Conservation (phyloP, 1,140 invertebrate species). For the Drosophila simulans region DNA sequence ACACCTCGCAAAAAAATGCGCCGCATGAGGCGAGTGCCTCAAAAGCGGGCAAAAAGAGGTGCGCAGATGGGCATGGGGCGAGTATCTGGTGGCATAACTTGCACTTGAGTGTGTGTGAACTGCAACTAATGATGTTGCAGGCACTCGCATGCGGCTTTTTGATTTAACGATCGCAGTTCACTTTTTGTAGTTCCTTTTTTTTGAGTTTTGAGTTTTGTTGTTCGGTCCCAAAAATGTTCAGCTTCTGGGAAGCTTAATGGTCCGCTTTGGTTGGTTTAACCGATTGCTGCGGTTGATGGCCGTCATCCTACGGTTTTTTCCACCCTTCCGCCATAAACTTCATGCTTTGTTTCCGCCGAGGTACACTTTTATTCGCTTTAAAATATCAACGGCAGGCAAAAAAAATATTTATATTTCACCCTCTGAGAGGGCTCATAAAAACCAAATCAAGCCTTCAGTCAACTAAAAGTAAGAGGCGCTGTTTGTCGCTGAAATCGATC, state of each 20-base stretch:
- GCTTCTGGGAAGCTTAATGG: slow-evolving; percentile 58
- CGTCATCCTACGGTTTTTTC: slow-evolving; percentile 40
- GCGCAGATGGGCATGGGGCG: background rate
- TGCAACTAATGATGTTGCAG: slow-evolving; percentile 83
- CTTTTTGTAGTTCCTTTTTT: slow-evolving; percentile 27
- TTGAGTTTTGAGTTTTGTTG: slow-evolving; percentile 34
- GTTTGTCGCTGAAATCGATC: slow-evolving; percentile 49
- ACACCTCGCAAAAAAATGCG: slow-evolving; percentile 74
- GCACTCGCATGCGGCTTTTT: slow-evolving; percentile 79
- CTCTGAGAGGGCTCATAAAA: slow-evolving; percentile 29
- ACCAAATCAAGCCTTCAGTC: slow-evolving; percentile 37
- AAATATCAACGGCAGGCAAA: slow-evolving; percentile 29
- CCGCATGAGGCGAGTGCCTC: slow-evolving; percentile 15
- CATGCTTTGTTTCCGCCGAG: slow-evolving; percentile 37
- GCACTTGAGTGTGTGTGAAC: slow-evolving; percentile 76
- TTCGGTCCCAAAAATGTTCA: background rate
- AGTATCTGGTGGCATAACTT: slow-evolving; percentile 66
- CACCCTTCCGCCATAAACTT: slow-evolving; percentile 48
- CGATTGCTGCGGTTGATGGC: slow-evolving; percentile 69
- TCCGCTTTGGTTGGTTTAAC: slow-evolving; percentile 59
- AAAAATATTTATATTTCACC: slow-evolving; percentile 21
- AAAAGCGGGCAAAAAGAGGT: slow-evolving; percentile 6
- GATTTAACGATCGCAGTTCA: slow-evolving; percentile 71
- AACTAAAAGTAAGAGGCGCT: slow-evolving; percentile 20
- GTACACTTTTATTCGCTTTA: slow-evolving; percentile 48